These are phyloP conservation scores for Peromyscus polionotus DNA, from an alignment of 2,113 vertebrate genomes.

Conservation along the genomic window DNA sequence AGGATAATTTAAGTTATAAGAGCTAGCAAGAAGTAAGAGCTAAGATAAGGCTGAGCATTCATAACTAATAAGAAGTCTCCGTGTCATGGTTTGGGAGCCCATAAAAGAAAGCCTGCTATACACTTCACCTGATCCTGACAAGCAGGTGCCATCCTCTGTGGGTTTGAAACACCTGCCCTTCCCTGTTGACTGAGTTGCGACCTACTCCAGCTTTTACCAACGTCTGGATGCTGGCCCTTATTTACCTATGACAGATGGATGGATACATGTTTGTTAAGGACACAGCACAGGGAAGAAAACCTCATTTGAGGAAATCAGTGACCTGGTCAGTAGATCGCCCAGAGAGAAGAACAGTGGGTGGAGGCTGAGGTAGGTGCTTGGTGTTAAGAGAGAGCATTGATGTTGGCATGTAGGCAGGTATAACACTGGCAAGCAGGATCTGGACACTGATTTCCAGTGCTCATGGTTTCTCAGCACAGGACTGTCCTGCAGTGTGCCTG, in stretches of 20 bases:
- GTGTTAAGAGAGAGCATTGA: neutral
- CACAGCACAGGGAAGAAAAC: neutral
- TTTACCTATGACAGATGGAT: neutral
- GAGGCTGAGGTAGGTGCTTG: neutral
- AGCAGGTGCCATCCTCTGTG: neutral
- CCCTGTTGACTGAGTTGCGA: neutral
- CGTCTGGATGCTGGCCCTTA: neutral
- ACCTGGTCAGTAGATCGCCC: neutral
- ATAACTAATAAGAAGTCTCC: too few relatives aligned
- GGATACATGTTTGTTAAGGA: neutral
- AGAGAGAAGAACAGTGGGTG: neutral
- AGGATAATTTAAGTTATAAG: too few relatives aligned
- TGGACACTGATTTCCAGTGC: neutral
- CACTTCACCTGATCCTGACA: too few relatives aligned
- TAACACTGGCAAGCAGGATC: neutral
- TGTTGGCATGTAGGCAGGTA: neutral
- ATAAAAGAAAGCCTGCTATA: too few relatives aligned
- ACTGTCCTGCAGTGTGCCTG: neutral
- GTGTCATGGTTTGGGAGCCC: too few relatives aligned
- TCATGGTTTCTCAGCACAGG: neutral
- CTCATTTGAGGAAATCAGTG: neutral
- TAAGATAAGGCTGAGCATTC: too few relatives aligned
- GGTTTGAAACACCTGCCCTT: too few relatives aligned
- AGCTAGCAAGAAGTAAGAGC: too few relatives aligned
- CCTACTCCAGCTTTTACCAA: neutral